A percentile compares a stretch with the other conserved stretches of the same genome.
These are phyloP conservation scores for Andrena cerasifolii DNA, from an alignment of 1,140 invertebrate species.

Conservation along the genomic window DNA sequence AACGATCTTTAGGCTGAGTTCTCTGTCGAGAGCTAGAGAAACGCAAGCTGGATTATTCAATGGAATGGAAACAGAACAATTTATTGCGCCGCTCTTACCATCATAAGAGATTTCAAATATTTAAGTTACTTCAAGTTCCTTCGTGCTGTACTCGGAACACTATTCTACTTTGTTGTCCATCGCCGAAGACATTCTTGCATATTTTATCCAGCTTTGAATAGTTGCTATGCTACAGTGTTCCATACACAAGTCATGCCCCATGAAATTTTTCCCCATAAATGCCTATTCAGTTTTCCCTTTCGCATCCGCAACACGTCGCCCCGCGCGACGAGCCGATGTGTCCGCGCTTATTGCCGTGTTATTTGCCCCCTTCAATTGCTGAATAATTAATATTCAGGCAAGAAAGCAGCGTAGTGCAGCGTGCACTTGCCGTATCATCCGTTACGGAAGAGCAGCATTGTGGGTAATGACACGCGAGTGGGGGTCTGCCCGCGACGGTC, in stretches of 20 bases:
- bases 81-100: background rate
- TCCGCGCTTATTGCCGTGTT: slow-evolving; percentile 1
- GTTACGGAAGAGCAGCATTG: slow-evolving; percentile 68
- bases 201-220: background rate
- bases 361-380: slow-evolving; percentile 19
- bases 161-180: no score
- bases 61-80: background rate
- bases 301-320: slow-evolving; percentile 1
- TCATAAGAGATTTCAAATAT: background rate
- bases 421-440: slow-evolving; percentile 62
- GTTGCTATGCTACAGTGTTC: background rate
- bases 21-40: background rate
- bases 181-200: background rate
- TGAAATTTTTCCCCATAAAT: background rate
- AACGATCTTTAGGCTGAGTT: background rate
- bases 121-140: background rate
- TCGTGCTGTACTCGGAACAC: no score
- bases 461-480: slow-evolving; percentile 81
- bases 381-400: slow-evolving; percentile 44
- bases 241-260: background rate
- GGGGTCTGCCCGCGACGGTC: slow-evolving; percentile 67
- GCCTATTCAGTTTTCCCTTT: background rate
- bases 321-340: background rate
- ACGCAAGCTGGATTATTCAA: background rate
- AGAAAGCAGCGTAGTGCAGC: slow-evolving; percentile 33